Base-by-base conservation (phyloP, 2,888 invertebrate genomes). In the Cataglyphis altisquamis region DNA sequence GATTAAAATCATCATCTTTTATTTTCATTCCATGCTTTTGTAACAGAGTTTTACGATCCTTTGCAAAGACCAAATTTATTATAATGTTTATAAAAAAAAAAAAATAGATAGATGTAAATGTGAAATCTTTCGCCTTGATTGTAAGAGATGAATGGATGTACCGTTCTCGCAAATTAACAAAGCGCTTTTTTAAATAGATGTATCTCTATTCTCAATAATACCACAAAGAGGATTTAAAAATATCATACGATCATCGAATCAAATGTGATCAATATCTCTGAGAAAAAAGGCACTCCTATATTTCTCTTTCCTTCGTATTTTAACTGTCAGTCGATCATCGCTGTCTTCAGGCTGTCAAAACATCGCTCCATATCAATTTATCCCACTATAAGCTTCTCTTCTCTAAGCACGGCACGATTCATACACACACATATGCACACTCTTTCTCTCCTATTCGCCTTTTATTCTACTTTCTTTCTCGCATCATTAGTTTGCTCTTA, bases 361-460 rank as follows among this genome's bases (percentile, higher is more conserved):
- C 72, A 80, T 25, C 21, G 25, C 68, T 55, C 63, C 45, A 80
- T 41, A 64, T 80, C 80, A 36, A 18, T 78, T 82, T 64, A 64
- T 48, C 36, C 45, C 52, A 15, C 39, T 39, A 12, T 41, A 45
- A 29, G 77, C 25, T n/a, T 55, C 52, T 41, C 39, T 52, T 25
- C 25, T 60, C 21, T 63, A 75, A 48, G 18, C 62, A 41, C 21
- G 29, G 9, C 25, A 21, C 74, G 39, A 78, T 78, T 12, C 12
- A 45, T 48, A 1, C 8, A 41, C 3, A 41, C 12, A 41, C 12
- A n/a, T 8, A 52, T 1, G n/a, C 18, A 36, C 62, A 36, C 21
- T 1, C 21, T 60, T 60, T 72, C 45, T 66, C 12, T 66, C 21
- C 52, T 15, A 25, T 39, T 52, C 41, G 41, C n/a, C 60, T 67